A percentile compares a stretch with the other conserved stretches of the same genome.
Conservation (phyloP, 1,140 invertebrate genomes). For the Ganaspis sp. region DNA sequence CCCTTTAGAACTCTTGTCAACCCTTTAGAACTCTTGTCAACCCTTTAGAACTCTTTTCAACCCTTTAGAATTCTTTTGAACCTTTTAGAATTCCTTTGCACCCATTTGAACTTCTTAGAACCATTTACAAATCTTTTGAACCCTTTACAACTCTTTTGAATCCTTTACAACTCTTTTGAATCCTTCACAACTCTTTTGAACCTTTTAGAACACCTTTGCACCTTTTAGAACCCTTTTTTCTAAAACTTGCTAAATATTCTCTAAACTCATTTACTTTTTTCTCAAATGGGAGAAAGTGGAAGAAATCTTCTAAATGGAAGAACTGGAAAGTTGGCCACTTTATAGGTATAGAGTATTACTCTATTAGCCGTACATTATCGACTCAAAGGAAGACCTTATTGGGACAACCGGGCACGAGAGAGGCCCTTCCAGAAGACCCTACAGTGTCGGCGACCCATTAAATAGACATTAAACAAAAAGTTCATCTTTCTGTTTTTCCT, state of each 20-base stretch:
- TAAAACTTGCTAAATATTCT: not conserved
- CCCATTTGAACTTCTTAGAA: not conserved
- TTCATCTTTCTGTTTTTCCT: not conserved
- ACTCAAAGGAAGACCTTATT: conserved; percentile 1
- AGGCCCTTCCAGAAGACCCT: conserved; percentile 33
- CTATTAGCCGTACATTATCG: not conserved
- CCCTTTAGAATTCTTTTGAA: not conserved
- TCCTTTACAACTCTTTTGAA: too few relatives aligned
- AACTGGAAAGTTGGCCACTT: conserved; percentile 35
- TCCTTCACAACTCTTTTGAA: not conserved
- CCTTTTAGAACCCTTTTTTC: too few relatives aligned
- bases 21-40: too few relatives aligned
- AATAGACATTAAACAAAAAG: conserved; percentile 13
- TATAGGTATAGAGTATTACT: not conserved
- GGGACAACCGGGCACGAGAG: conserved; percentile 30
- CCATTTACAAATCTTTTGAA: too few relatives aligned
- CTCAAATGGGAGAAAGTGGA: not conserved
- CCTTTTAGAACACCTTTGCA: not conserved
- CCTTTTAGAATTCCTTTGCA: not conserved
- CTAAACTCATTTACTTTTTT: not conserved
- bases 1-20: too few relatives aligned
- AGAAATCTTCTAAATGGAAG: conserved; percentile 35
- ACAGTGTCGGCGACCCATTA: conserved; percentile 30
- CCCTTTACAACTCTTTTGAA: too few relatives aligned
- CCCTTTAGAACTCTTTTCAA: too few relatives aligned